These are phyloP conservation scores for Aphrophora alni DNA, from an alignment of 2,888 invertebrate genomes.

Conservation along the genomic window DNA sequence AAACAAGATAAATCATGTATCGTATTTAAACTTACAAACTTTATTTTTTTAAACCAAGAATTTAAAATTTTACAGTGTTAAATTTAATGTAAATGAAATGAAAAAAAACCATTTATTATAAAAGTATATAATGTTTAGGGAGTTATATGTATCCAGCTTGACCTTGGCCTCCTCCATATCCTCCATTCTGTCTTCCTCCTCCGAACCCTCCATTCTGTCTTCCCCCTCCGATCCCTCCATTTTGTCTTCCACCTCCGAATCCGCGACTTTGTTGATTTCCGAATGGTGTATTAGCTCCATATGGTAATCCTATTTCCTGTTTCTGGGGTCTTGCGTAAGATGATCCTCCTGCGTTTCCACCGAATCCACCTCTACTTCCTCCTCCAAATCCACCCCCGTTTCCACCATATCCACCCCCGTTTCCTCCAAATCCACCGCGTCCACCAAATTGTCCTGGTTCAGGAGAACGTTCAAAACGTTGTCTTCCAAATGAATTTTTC, in stretches of 20 bases:
- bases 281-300: background rate
- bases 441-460: background rate
- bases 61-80: no score
- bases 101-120: no score
- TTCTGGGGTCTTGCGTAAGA: background rate
- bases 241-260: background rate
- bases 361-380: background rate
- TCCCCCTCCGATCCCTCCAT: background rate
- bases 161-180: background rate
- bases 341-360: background rate
- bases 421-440: background rate
- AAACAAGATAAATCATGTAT: no score
- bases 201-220: background rate
- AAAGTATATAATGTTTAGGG: no score
- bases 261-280: background rate
- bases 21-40: no score
- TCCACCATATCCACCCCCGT: background rate
- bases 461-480: background rate
- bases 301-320: background rate
- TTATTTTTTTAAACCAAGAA: no score
- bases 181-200: background rate
- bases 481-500: background rate
- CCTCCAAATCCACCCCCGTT: background rate
- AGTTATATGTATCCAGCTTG: background rate
- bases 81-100: no score